Base-by-base conservation (phyloP, 2,797 vertebrate genomes). In the Threskiornis aethiopicus region DNA sequence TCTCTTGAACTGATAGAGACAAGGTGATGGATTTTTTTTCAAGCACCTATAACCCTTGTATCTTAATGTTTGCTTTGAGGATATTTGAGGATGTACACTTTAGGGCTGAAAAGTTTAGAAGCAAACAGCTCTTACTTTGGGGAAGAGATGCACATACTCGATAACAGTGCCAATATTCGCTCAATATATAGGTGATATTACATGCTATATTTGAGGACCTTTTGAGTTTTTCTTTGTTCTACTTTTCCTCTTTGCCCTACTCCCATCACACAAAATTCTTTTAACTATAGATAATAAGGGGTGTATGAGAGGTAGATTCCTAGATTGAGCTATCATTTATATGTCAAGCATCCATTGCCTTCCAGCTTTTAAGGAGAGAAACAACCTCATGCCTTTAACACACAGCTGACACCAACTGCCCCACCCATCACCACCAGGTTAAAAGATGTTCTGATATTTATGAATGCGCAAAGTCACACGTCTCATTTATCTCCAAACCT, bases 361-460 rank as follows among this genome's bases (percentile, higher is more conserved):
- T 96, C 66, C 21, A 19, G 37, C 65, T 97, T 96, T 96, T 90
- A 84, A 94, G 79, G 88, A 93, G 83, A 95, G 84, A 92, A 96
- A 70, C 29, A 76, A 16, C 41, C 52, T 79, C 24, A 14, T 72
- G 57, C 11, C 21, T 90, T 93, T 52, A 89, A 93, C 61, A 57
- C 75, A 70, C 35, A 89, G 72, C 66, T 95, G 93, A 96, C 55
- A 64, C 13, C 8, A 5, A 52, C 61, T 89, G 67, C 58, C 16
- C 58, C 64, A 51, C 78, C 65, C 67, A 84, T 54, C 37, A 24
- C 46, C 41, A 92, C 28, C 35, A 59, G 41, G 46, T 95, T 92
- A 93, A 90, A 95, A 92, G 77, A 78, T 82, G 69, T 66, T 93
- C 72, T 80, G 84, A 83, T 97, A 97, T 94, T 97, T 96, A 95